Evolutionary conservation across 2,888 invertebrate species (phyloP), one percentile per base, ranked within the genome.

Genomic region (Crocallis elinguaria): DNA sequence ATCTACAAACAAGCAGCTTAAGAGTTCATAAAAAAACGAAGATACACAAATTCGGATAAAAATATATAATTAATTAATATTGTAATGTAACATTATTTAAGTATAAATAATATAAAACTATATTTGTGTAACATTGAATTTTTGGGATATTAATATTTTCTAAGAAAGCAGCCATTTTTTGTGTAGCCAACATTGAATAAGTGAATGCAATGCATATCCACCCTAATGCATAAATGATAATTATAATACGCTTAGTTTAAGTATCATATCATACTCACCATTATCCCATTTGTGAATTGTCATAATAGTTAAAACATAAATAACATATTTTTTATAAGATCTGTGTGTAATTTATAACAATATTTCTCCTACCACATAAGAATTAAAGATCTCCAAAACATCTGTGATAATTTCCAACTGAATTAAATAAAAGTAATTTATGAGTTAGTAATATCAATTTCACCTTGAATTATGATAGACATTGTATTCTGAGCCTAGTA

Each of bases 381-480:
- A 80, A 84, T 83, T 70, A 79, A 88, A 84, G 90, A 91, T 91
- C 91, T 90, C 91, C 86, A 80, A 87, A 84, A 86, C 80, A 88
- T 88, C 90, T 91, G 90, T 91, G 91, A 91, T 91, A 91, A 86
- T 77, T n/a, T 79, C 75, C 82, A 88, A 86, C 85, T 86, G 79
- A 85, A 86, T 82, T 82, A 84, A 82, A 76, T 82, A 79, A 82
- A 78, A 79, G 81, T 88, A 85, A 86, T 86, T 86, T 88, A 88
- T 88, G 77, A 79, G 77, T 79, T 82, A 82, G 79, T 83, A 75
- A 73, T 80, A 72, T 77, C 79, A 43, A 23, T 42, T 38, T 43
- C 53, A 43, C 53, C 16, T 41, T 53, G 42, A 43, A 41, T 16
- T 60, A 60, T 61, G 57, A 54, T 57, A 49, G 37, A 43, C 50